These are phyloP conservation scores for Amphipoea lucens DNA, from an alignment of 2,888 invertebrate species.

Conservation along the genomic window DNA sequence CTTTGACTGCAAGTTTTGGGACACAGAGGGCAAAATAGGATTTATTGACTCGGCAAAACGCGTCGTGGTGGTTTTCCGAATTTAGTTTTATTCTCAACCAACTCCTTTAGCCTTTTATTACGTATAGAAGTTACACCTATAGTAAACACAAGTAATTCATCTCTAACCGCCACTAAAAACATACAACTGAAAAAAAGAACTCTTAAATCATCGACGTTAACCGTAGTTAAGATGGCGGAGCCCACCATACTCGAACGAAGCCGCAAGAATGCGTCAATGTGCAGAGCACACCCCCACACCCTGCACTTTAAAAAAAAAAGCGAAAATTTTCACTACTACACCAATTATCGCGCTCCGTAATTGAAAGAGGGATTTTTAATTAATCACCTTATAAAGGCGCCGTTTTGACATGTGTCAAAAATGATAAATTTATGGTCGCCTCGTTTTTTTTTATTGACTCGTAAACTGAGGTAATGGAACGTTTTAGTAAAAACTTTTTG, in stretches of 20 bases:
- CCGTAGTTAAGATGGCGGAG: slow-evolving; percentile 62
- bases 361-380: slow-evolving; percentile 63
- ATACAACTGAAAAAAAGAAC: neutral
- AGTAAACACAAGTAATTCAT: neutral
- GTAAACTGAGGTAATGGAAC: slow-evolving; percentile 34
- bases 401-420: slow-evolving; percentile 60
- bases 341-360: slow-evolving; percentile 59
- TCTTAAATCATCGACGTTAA: slow-evolving; percentile 1
- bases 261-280: slow-evolving; percentile 87
- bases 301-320: slow-evolving; percentile 69
- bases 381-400: slow-evolving; percentile 57
- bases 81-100: neutral
- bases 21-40: neutral
- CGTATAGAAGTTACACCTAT: neutral
- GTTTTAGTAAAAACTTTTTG: slow-evolving; percentile 34
- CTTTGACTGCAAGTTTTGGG: neutral
- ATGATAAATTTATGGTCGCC: slow-evolving; percentile 51
- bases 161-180: neutral
- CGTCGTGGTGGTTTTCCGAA: neutral
- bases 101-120: neutral
- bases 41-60: neutral
- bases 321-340: slow-evolving; percentile 56
- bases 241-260: slow-evolving; percentile 79
- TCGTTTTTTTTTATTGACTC: slow-evolving; percentile 32
- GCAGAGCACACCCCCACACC: slow-evolving; percentile 76